Conservation (phyloP, 1,140 invertebrate species). For the Lamellibrachia luymesi region DNA sequence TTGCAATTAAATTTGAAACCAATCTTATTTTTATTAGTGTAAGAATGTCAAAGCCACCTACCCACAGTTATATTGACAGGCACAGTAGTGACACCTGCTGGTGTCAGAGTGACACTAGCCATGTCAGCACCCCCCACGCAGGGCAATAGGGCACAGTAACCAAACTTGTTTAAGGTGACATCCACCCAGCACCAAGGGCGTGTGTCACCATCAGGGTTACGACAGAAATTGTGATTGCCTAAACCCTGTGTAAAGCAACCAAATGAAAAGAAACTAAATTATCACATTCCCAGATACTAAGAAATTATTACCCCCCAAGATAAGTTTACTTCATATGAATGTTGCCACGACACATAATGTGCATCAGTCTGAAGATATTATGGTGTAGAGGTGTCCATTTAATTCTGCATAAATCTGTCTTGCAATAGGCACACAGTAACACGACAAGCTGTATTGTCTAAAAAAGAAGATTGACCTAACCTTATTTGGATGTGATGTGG, state of each 20-base stretch:
- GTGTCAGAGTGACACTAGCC: neutral
- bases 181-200: slow-evolving; percentile 45
- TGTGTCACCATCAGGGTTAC: slow-evolving; percentile 43
- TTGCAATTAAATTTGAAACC: too few species aligned
- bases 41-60: neutral
- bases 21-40: too few species aligned
- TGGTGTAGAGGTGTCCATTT: too few species aligned
- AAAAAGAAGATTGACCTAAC: slow-evolving; percentile 17
- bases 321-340: too few species aligned
- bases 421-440: neutral
- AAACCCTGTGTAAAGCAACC: slow-evolving; percentile 34
- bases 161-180: slow-evolving; percentile 32
- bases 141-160: slow-evolving; percentile 37
- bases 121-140: slow-evolving; percentile 16
- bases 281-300: too few species aligned
- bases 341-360: too few species aligned
- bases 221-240: slow-evolving; percentile 44
- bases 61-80: neutral
- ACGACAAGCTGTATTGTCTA: too few species aligned
- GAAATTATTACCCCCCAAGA: too few species aligned
- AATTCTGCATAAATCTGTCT: too few species aligned
- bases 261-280: neutral
- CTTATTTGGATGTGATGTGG: slow-evolving; percentile 34
- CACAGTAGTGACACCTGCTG: neutral
- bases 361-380: too few species aligned